These are phyloP conservation scores for Dascyllus trimaculatus DNA, from an alignment of 2,113 vertebrate species.

Conservation along the genomic window DNA sequence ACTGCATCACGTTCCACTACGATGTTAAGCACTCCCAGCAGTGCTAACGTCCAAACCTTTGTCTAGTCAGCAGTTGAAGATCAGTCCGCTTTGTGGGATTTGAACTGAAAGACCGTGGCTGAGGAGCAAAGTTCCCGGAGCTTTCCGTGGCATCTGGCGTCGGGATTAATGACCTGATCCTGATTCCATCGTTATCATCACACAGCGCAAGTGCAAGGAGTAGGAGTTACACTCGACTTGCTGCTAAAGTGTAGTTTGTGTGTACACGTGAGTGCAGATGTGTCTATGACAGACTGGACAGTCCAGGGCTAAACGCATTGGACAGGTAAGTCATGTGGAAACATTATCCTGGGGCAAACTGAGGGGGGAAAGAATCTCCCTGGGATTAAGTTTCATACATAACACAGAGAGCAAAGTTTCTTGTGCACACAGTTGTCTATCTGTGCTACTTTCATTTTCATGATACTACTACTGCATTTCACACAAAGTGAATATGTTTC, in stretches of 20 bases:
- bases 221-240: not conserved
- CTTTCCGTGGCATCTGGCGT: constrained; percentile 38
- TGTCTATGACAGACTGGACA: constrained; percentile 29
- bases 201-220: constrained; percentile 31
- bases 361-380: constrained; percentile 18
- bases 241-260: constrained; percentile 26
- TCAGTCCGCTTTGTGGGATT: constrained; percentile 35
- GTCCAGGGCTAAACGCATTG: constrained; percentile 26
- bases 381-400: constrained; percentile 50
- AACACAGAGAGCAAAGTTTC: constrained; percentile 34
- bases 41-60: constrained; percentile 9
- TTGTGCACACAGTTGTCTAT: constrained; percentile 13
- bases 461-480: no score
- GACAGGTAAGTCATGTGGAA: constrained; percentile 62
- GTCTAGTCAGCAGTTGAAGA: constrained; percentile 46
- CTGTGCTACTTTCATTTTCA: constrained; percentile 2
- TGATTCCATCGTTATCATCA: constrained; percentile 54
- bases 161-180: constrained; percentile 63
- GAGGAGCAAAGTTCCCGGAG: constrained; percentile 38
- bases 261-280: constrained; percentile 4
- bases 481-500: not conserved
- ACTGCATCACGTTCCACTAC: constrained; percentile 20
- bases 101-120: constrained; percentile 46
- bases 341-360: constrained; percentile 43
- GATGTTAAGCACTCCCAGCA: constrained; percentile 21